Percentiles rank a stretch among this genome's conserved stretches.
phyloP scores from a whole-genome alignment of 2,797 vertebrate species.

The Paramormyrops hopkinsi region DNA sequence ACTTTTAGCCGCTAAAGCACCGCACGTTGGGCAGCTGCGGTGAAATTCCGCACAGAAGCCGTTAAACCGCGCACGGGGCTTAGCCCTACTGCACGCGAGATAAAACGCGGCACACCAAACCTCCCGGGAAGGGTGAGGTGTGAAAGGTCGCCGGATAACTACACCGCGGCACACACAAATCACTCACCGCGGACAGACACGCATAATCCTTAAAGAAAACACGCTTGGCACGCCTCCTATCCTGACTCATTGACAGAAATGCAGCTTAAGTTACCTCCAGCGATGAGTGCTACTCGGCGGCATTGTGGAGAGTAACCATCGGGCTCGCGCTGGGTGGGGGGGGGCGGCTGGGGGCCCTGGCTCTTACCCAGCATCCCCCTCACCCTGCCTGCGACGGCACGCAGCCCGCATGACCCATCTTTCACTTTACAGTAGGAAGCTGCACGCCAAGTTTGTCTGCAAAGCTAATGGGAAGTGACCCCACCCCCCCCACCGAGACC shows the following conservation, averaged over 20 bases:
- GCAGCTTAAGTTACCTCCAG: constrained; percentile 4
- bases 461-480: constrained; percentile 48
- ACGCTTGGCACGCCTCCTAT: too few relatives aligned
- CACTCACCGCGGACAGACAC: background rate
- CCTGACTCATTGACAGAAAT: background rate
- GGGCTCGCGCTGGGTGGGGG: background rate
- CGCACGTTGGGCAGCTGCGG: background rate
- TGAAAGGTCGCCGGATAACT: constrained; percentile 6
- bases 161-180: background rate
- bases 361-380: background rate
- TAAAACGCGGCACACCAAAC: background rate
- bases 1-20: background rate
- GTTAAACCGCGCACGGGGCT: background rate
- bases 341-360: background rate
- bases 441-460: constrained; percentile 52
- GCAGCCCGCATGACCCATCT: constrained; percentile 37
- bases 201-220: constrained; percentile 10
- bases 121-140: background rate
- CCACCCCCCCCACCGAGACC: constrained; percentile 34
- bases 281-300: background rate
- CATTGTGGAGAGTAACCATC: background rate
- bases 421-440: constrained; percentile 59
- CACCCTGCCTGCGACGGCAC: background rate
- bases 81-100: background rate
- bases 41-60: background rate